Base-by-base conservation (phyloP, 35 echinoderm and acorn worm species). In the Heliocidaris erythrogramma region DNA sequence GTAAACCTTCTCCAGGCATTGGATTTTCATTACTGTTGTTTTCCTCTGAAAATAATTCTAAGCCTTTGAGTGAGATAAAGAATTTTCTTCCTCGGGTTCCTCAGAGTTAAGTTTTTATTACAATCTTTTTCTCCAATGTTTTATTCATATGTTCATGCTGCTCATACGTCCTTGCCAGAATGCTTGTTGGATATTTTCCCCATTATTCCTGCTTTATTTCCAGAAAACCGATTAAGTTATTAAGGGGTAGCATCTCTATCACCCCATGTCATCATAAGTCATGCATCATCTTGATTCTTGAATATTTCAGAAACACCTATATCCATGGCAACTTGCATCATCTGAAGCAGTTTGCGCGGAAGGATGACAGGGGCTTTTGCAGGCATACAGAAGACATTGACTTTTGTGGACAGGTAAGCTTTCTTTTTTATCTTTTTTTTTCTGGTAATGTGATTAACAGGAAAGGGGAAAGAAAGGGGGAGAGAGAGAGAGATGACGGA, bases 301-400 rank as follows among this genome's bases (percentile, higher is more conserved):
- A 78, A 78, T 78, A 17, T 78, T 78, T 78, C 21, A 99, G 98
- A 94, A 96, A 96, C 31, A 96, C 97, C 3, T 99, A 95, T 92
- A 91, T 99, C 59, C 98, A 97, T 92, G 86, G 88, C 65, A 97
- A 99, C 95, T 59, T 99, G 49, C 98, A 99, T 94, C 96, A 97
- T 65, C 85, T 99, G 53, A 99, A 99, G 93, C 94, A 96, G 29
- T 99, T 99, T 97, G 98, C 95, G 59, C 30, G 96, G 8, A 87
- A 94, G 94, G 98, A 99, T 90, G 98, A 99, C 49, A 92, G 95
- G 30, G 98, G 98, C 29, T 99, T 99, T 86, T 99, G 98, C 88
- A 49, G 98, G 47, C 98, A 99, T 85, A 99, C 98, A 0, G 98
- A 99, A 94, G 98, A 99, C 56, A 99, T 99, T 17, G 98, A 99